Evolutionary conservation across 1,140 invertebrate genomes (phyloP).

Genomic region (Aphelinus certus): DNA sequence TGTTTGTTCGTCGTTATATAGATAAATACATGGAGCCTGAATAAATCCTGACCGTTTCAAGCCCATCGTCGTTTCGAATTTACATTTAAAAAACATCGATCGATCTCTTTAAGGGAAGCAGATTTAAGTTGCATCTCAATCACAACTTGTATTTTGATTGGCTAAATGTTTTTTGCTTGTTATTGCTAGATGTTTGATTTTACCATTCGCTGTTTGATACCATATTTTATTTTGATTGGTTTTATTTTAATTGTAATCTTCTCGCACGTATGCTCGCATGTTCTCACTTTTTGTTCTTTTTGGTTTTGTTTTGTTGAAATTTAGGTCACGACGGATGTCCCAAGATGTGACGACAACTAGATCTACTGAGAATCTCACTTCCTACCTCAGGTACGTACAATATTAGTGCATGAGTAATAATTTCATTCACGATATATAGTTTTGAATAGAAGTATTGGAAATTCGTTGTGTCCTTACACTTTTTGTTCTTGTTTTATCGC

Average conservation of each 20-base stretch:
- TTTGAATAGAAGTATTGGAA: slow-evolving; percentile 2
- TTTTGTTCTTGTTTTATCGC: slow-evolving; percentile 2
- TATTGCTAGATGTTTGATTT: no score
- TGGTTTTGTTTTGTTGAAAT: slow-evolving; percentile 55
- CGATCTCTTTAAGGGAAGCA: no score
- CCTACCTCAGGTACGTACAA: slow-evolving; percentile 59
- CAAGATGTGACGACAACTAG: slow-evolving; percentile 71
- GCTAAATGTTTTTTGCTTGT: no score
- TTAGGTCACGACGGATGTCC: slow-evolving; percentile 79
- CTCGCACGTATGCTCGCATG: slow-evolving; percentile 58
- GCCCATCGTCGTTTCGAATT: no score
- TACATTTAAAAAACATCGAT: no score
- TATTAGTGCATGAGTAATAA: neutral
- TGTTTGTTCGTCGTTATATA: no score
- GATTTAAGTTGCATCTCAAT: no score
- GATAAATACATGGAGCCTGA: no score
- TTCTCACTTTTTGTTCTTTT: slow-evolving; percentile 56
- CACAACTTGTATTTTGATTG: no score
- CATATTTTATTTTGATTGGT: slow-evolving; percentile 29
- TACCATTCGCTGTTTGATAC: no score
- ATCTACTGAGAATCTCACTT: slow-evolving; percentile 60
- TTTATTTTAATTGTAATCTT: slow-evolving; percentile 52
- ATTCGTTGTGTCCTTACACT: slow-evolving; percentile 1
- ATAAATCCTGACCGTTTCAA: no score
- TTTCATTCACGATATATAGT: neutral